Percentiles rank a stretch among this genome's conserved stretches.
phyloP scores from a whole-genome alignment of 2,797 vertebrate genomes.

The Limnodromus scolopaceus region DNA sequence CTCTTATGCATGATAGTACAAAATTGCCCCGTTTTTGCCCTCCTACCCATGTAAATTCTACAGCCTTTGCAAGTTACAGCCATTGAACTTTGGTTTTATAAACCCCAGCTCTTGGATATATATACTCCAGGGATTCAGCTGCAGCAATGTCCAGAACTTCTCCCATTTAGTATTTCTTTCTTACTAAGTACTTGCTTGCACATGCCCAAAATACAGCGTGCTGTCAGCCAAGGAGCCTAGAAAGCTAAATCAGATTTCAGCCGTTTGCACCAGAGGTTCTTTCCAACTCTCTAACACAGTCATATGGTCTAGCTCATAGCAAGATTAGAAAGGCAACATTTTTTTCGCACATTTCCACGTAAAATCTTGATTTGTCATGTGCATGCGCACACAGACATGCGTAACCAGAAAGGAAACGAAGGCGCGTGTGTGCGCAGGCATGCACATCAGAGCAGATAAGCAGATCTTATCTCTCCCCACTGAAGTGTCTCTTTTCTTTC shows the following conservation, averaged over 20 bases:
- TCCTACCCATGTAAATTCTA: neutral
- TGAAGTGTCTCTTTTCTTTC: neutral
- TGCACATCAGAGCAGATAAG: neutral
- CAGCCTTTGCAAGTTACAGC: neutral
- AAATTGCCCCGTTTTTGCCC: neutral
- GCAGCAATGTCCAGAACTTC: neutral
- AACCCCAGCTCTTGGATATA: neutral
- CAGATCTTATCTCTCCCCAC: conserved; percentile 23
- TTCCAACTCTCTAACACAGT: conserved; percentile 53
- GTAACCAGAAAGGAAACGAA: conserved; percentile 14
- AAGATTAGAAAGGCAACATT: conserved; percentile 59
- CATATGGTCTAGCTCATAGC: conserved; percentile 59
- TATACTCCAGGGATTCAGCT: neutral
- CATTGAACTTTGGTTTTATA: neutral
- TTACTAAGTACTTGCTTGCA: conserved; percentile 13
- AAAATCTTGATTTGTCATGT: conserved; percentile 36
- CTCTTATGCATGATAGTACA: neutral
- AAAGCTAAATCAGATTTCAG: conserved; percentile 57
- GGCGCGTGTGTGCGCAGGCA: neutral
- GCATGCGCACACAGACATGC: neutral
- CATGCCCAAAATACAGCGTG: conserved; percentile 13
- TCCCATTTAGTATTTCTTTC: neutral
- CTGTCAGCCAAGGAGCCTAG: conserved; percentile 54
- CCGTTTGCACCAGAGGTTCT: conserved; percentile 38
- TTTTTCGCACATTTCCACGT: conserved; percentile 55